phyloP scores from a whole-genome alignment of 2,888 invertebrate species.

The Pharmacophagus antenor region DNA sequence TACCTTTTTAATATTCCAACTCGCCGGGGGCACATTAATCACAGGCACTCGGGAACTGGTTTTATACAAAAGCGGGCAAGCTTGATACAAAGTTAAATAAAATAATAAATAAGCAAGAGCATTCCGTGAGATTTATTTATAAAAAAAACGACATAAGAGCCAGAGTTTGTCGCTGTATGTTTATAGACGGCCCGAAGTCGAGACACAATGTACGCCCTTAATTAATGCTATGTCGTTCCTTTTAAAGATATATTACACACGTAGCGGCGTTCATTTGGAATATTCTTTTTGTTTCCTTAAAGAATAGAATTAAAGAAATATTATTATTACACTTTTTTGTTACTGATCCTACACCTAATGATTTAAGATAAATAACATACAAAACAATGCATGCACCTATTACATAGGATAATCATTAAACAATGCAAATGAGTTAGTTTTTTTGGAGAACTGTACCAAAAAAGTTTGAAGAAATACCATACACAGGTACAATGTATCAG shows the following conservation, averaged over 20 bases:
- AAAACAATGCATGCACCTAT: slow-evolving; percentile 26
- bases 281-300: slow-evolving; percentile 40
- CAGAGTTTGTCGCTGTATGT: slow-evolving; percentile 69
- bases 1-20: slow-evolving; percentile 64
- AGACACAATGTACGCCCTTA: slow-evolving; percentile 66
- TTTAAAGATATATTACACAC: slow-evolving; percentile 55
- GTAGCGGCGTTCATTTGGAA: slow-evolving; percentile 51
- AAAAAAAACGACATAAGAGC: slow-evolving; percentile 74
- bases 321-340: slow-evolving; percentile 36
- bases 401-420: slow-evolving; percentile 37
- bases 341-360: slow-evolving; percentile 32
- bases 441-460: slow-evolving; percentile 42
- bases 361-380: slow-evolving; percentile 9
- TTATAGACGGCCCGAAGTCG: slow-evolving; percentile 66
- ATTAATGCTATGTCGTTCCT: slow-evolving; percentile 68
- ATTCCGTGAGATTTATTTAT: slow-evolving; percentile 78
- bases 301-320: slow-evolving; percentile 38
- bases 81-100: slow-evolving; percentile 66
- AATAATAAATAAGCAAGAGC: slow-evolving; percentile 76
- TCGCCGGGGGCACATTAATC: slow-evolving; percentile 69
- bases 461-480: slow-evolving; percentile 45
- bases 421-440: slow-evolving; percentile 48
- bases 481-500: slow-evolving; percentile 62
- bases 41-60: slow-evolving; percentile 69
- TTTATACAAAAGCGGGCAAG: slow-evolving; percentile 69